Evolutionary conservation across 2,888 invertebrate genomes (phyloP), one percentile per base, ranked within the genome.

Genomic region (Sisyra terminalis): DNA sequence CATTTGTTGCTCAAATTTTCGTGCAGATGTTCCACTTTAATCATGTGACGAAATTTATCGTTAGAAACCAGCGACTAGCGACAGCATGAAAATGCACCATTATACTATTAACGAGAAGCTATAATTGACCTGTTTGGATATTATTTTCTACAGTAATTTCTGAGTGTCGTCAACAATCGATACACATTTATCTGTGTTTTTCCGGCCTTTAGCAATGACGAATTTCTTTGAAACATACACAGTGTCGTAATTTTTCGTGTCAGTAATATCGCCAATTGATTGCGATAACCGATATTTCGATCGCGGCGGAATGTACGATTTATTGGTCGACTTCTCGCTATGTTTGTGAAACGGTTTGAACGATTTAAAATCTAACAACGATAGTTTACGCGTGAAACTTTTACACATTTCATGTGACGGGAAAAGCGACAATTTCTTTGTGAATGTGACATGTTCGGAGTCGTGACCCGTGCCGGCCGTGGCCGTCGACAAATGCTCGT

Each of bases 221-320:
- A 61, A 63, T 48, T 57, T 64, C 34, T 66, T 62, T 55, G 67
- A 61, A 44, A 57, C 57, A 52, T 62, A 72, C 39, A 71, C 69
- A 6, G 74, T 67, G 50, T 69, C 74, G 57, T 74, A 74, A 51
- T 63, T 60, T 40, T 59, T 55, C 1, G 30, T 16, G 44, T 62
- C 61, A 43, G 55, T 55, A 46, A 64, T 59, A 49, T 64, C 61
- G 15, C 63, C 63, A 44, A 63, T 62, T 38, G 63, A 63, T 45
- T 57, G 57, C 48, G 61, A 61, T 46, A 60, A 52, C 46, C 62
- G 52, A 47, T 56, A 53, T 45, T 30, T 15, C 9, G 40, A 38
- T 30, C 34, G 13, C 13, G 7, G 35, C 13, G 10, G 40, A 15
- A 40, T 14, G 16, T 16, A 29, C n/a, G n/a, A 14, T 13, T 30